These are phyloP conservation scores for Camponotus floridanus DNA, from an alignment of 1,140 invertebrate species.

Conservation along the genomic window DNA sequence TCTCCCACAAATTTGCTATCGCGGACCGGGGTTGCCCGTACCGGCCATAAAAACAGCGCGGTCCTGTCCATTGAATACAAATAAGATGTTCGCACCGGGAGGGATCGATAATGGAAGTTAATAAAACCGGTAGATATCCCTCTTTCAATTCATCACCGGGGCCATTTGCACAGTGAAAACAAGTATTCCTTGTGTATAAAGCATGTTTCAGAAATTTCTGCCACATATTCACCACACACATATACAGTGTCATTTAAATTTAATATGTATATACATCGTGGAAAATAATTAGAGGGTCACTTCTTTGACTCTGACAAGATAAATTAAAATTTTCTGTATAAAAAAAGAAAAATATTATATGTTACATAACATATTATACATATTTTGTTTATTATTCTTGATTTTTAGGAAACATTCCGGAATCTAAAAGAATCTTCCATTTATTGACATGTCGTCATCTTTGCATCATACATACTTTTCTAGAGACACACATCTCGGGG, in stretches of 20 bases:
- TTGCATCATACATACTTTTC: neutral
- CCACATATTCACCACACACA: neutral
- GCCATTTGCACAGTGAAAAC: constrained; percentile 53
- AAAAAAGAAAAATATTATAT: neutral
- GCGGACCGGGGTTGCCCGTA: constrained; percentile 22
- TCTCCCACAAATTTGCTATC: constrained; percentile 68
- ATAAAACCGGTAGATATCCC: constrained; percentile 67
- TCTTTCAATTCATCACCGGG: constrained; percentile 64
- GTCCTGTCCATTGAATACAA: constrained; percentile 71
- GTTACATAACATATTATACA: neutral
- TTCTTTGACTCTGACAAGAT: neutral
- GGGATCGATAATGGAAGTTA: constrained; percentile 56
- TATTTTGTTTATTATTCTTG: neutral
- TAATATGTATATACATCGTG: neutral
- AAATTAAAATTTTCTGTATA: neutral
- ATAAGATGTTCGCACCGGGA: constrained; percentile 67
- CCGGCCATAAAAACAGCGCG: constrained; percentile 59
- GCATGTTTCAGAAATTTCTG: neutral
- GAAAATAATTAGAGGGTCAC: neutral
- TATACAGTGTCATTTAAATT: neutral
- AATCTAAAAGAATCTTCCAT: too few species aligned
- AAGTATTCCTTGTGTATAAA: neutral
- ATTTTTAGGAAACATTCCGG: neutral
- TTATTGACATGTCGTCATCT: too few species aligned
- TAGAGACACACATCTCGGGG: too few species aligned